Evolutionary conservation across 2,888 invertebrate genomes (phyloP).

Genomic region (Netelia fuscicornis): DNA sequence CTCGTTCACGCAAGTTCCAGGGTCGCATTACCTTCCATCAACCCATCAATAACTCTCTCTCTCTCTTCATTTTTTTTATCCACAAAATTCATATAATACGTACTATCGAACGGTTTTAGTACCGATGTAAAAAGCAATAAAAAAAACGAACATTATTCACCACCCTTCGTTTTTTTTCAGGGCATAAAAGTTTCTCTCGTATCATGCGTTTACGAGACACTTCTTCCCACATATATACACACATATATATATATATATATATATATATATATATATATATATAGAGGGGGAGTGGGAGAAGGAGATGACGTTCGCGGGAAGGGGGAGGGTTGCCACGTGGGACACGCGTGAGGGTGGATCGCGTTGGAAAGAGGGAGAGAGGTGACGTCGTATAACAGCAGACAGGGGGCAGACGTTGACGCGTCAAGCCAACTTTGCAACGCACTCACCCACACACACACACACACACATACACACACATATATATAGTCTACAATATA

Average conservation of each 20-base stretch:
- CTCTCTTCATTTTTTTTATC: slow-evolving; percentile 9
- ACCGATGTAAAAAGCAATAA: slow-evolving; percentile 25
- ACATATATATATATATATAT: background rate
- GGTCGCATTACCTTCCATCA: slow-evolving; percentile 14
- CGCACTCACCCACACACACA: background rate
- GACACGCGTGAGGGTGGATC: slow-evolving; percentile 25
- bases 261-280: background rate
- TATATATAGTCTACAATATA: slow-evolving; percentile 19
- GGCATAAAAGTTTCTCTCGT: slow-evolving; percentile 32
- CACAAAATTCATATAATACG: slow-evolving; percentile 15
- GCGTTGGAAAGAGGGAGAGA: slow-evolving; percentile 23
- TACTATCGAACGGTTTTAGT: slow-evolving; percentile 25
- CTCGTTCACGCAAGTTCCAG: too few species aligned
- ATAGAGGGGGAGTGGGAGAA: background rate
- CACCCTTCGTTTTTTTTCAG: slow-evolving; percentile 36
- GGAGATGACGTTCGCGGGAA: background rate
- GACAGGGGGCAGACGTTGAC: slow-evolving; percentile 45
- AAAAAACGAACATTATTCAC: slow-evolving; percentile 8
- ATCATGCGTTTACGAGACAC: slow-evolving; percentile 51
- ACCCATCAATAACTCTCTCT: slow-evolving; percentile 25
- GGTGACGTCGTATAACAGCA: slow-evolving; percentile 4
- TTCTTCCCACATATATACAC: background rate
- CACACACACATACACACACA: background rate
- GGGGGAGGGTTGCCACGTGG: background rate
- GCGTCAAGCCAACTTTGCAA: slow-evolving; percentile 29